A percentile compares a stretch with the other conserved stretches of the same genome.
These are phyloP conservation scores for Euura saliciscinereae DNA, from an alignment of 1,140 invertebrate species.

Conservation along the genomic window DNA sequence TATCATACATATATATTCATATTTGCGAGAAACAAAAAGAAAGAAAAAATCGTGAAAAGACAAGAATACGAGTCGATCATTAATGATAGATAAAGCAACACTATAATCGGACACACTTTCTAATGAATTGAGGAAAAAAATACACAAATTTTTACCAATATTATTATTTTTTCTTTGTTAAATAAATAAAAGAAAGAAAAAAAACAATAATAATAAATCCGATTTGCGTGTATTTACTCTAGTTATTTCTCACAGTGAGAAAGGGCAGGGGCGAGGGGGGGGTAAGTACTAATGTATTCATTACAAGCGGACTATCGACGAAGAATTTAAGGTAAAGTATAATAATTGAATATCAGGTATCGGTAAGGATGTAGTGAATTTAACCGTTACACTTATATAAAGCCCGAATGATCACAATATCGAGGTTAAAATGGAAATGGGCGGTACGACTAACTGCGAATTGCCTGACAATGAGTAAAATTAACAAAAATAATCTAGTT, in stretches of 20 bases:
- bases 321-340: not conserved
- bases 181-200: too few species aligned
- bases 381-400: not conserved
- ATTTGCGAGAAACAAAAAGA: slow-evolving; percentile 24
- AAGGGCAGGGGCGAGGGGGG: not conserved
- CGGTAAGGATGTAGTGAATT: not conserved
- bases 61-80: too few species aligned
- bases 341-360: too few species aligned
- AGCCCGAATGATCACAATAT: not conserved
- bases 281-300: not conserved
- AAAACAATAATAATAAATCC: too few species aligned
- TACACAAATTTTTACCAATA: not conserved
- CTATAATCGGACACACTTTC: not conserved
- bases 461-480: not conserved
- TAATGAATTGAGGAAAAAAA: not conserved
- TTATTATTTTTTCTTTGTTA: not conserved
- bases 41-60: too few species aligned
- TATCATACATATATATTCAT: slow-evolving; percentile 55
- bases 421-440: not conserved
- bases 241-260: not conserved
- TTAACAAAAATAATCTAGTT: not conserved
- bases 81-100: too few species aligned
- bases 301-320: not conserved
- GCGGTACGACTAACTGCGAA: not conserved
- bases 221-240: not conserved